A percentile compares a stretch with the other conserved stretches of the same genome.
Evolutionary conservation across 2,888 invertebrate genomes (phyloP).

Genomic region (Cremastinae sp.): DNA sequence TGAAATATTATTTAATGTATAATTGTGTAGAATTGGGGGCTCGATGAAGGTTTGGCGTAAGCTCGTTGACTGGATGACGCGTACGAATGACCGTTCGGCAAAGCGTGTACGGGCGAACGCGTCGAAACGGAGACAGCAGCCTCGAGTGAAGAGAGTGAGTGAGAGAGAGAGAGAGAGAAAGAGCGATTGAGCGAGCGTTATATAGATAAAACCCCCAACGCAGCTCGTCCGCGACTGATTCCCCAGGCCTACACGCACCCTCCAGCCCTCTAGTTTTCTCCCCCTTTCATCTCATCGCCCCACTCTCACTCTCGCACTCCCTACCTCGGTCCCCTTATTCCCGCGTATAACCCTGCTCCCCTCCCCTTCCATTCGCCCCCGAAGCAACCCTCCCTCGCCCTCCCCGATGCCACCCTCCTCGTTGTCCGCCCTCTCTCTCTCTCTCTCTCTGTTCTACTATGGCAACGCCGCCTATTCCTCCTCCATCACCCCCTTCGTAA

Average conservation of each 20-base stretch:
- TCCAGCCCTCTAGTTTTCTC: constrained; percentile 78
- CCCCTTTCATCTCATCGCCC: constrained; percentile 76
- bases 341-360: constrained; percentile 60
- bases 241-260: constrained; percentile 80
- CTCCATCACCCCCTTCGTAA: constrained; percentile 63
- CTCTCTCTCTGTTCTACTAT: constrained; percentile 52
- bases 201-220: constrained; percentile 79
- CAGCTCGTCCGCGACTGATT: constrained; percentile 80
- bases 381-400: constrained; percentile 24
- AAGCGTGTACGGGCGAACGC: constrained; percentile 45
- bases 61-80: constrained; percentile 21
- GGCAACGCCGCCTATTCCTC: constrained; percentile 48
- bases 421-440: constrained; percentile 61
- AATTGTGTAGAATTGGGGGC: too few relatives aligned
- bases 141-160: constrained; percentile 37
- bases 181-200: constrained; percentile 64
- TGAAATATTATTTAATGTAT: background rate
- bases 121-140: constrained; percentile 60
- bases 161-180: constrained; percentile 38
- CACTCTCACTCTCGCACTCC: constrained; percentile 44
- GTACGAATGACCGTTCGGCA: constrained; percentile 17
- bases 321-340: constrained; percentile 60
- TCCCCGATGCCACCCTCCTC: constrained; percentile 41
- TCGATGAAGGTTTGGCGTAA: background rate
- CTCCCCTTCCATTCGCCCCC: constrained; percentile 5